Percentiles rank a stretch among this genome's conserved stretches.
phyloP scores from a whole-genome alignment of 2,888 invertebrate genomes.

The Tenthredo mesomela region DNA sequence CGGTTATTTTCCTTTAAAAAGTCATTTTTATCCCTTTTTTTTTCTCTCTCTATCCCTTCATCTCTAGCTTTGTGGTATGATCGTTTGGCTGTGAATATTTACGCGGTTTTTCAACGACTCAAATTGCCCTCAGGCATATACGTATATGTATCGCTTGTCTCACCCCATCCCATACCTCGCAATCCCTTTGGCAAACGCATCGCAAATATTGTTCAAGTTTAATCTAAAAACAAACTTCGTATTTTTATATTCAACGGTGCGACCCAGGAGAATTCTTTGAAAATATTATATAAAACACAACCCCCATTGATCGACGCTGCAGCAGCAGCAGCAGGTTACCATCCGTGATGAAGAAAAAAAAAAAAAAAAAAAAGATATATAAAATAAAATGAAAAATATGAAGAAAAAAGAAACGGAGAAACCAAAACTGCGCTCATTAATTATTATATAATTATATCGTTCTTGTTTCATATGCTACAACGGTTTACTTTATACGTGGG shows the following conservation, averaged over 20 bases:
- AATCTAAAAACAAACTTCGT: constrained; percentile 18
- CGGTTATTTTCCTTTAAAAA: constrained; percentile 21
- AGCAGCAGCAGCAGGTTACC: background rate
- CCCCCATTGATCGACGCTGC: background rate
- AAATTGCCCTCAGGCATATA: constrained; percentile 19
- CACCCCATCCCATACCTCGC: background rate
- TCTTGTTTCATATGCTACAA: background rate
- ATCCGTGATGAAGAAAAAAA: background rate
- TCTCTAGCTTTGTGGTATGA: background rate
- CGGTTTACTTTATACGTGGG: background rate
- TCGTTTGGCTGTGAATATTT: constrained; percentile 33
- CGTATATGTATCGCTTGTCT: constrained; percentile 43
- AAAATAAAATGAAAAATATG: background rate
- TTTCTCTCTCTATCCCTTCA: background rate
- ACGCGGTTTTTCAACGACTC: constrained; percentile 30
- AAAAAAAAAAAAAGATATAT: background rate
- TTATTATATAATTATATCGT: too few relatives aligned
- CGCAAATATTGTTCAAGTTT: constrained; percentile 38
- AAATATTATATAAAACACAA: background rate
- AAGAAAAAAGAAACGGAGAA: background rate
- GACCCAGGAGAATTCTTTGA: background rate
- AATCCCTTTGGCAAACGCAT: background rate
- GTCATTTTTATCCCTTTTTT: background rate
- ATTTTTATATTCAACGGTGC: background rate
- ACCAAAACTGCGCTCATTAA: background rate